Evolutionary conservation across 2,797 vertebrate species (phyloP).

Genomic region (Myripristis jacobus): DNA sequence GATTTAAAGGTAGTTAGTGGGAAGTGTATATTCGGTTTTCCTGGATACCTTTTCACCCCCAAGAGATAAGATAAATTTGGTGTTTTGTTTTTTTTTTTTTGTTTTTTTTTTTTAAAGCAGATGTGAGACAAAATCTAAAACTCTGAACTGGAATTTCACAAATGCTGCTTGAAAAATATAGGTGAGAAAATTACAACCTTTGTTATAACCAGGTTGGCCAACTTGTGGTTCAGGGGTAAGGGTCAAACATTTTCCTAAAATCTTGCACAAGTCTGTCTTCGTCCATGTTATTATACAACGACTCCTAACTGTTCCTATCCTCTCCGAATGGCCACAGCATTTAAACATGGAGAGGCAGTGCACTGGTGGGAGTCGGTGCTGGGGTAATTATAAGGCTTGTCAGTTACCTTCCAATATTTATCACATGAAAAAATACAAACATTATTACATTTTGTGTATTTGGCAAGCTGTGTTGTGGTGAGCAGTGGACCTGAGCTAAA

Average conservation of each 20-base stretch:
- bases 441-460: slow-evolving; percentile 30
- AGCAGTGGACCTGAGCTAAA: slow-evolving; percentile 70
- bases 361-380: slow-evolving; percentile 22
- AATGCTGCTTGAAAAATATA: neutral
- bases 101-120: no score
- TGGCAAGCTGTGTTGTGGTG: slow-evolving; percentile 55
- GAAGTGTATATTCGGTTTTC: neutral
- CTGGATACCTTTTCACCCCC: no score
- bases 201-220: neutral
- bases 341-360: slow-evolving; percentile 35
- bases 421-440: slow-evolving; percentile 6
- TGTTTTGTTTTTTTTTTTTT: no score
- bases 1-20: neutral
- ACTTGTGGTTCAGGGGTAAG: no score
- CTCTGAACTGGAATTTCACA: neutral
- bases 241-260: neutral
- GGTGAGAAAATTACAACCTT: neutral
- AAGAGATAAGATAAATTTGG: neutral
- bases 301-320: slow-evolving; percentile 42
- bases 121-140: neutral
- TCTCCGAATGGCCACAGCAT: slow-evolving; percentile 38
- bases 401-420: slow-evolving; percentile 38
- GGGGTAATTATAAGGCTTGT: slow-evolving; percentile 57
- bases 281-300: slow-evolving; percentile 16
- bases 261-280: slow-evolving; percentile 3